phyloP scores from a whole-genome alignment of 2,113 vertebrate species.

The Rhinogobius similis region DNA sequence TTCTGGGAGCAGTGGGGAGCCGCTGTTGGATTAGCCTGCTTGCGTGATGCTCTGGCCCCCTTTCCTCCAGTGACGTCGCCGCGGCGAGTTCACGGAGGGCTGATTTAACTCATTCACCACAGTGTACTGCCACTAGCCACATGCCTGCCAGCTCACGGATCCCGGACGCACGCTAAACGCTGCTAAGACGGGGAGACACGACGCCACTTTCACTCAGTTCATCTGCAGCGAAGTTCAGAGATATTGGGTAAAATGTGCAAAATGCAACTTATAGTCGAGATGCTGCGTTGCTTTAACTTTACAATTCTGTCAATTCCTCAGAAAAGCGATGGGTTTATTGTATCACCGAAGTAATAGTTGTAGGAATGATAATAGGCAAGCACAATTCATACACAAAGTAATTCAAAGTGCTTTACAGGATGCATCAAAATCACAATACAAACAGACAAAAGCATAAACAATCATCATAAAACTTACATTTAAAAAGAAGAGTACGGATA shows the following conservation, averaged over 20 bases:
- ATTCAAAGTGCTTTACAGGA: no score
- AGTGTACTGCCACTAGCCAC: conserved; percentile 70
- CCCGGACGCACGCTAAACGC: conserved; percentile 59
- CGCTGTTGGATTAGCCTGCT: conserved; percentile 72
- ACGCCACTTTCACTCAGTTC: conserved; percentile 63
- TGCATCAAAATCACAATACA: no score
- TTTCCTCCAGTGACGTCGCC: conserved; percentile 66
- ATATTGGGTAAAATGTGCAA: background rate
- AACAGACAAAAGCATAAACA: no score
- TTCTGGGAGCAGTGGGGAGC: conserved; percentile 66
- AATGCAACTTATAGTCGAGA: background rate
- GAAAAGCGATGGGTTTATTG: background rate
- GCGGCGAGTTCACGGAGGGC: conserved; percentile 61
- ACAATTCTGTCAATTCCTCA: background rate
- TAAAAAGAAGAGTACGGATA: no score
- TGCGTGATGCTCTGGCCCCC: conserved; percentile 72
- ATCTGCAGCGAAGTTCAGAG: conserved; percentile 30
- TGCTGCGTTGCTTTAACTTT: background rate
- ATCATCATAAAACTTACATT: no score
- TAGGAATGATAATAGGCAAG: no score
- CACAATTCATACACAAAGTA: no score
- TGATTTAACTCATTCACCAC: conserved; percentile 79
- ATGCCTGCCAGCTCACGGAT: conserved; percentile 70
- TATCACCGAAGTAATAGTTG: conserved; percentile 14
- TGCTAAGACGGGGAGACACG: conserved; percentile 65